Percentiles rank a stretch among this genome's conserved stretches.
phyloP scores from a whole-genome alignment of 1,140 invertebrate species.

The Neodiprion pinetum region DNA sequence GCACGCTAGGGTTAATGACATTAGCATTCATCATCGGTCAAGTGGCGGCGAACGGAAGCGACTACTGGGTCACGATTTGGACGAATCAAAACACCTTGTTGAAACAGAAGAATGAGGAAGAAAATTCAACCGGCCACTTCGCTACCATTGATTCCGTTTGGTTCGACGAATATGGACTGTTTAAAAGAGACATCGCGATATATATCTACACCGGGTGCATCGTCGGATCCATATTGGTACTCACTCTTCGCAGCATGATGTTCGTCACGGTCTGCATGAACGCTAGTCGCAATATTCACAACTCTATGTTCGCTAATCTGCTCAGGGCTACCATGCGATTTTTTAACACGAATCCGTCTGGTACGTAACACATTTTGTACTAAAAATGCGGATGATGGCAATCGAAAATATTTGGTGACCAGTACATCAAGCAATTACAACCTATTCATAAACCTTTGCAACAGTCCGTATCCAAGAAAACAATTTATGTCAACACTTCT shows the following conservation, averaged over 20 bases:
- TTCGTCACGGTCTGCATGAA: conserved; percentile 85
- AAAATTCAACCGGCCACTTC: background rate
- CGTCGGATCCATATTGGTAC: conserved; percentile 55
- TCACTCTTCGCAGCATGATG: conserved; percentile 67
- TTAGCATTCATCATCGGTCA: conserved; percentile 72
- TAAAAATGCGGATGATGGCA: no score
- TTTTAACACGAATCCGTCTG: conserved; percentile 85
- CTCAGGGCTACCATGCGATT: conserved; percentile 82
- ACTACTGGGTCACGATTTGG: conserved; percentile 86
- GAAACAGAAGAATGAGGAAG: conserved; percentile 10
- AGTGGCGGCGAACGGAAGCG: conserved; percentile 71
- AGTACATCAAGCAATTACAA: no score
- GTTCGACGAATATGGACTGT: conserved; percentile 42
- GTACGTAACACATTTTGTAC: conserved; percentile 46
- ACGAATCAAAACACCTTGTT: conserved; percentile 57
- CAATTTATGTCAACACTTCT: no score
- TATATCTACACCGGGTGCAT: conserved; percentile 56
- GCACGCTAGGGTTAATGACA: conserved; percentile 65
- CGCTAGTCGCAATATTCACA: conserved; percentile 81
- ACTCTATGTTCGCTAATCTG: conserved; percentile 82
- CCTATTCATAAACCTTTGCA: no score
- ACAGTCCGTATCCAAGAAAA: no score
- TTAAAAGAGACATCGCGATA: conserved; percentile 43
- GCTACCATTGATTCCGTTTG: background rate
- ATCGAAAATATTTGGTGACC: no score